Evolutionary conservation across 23 tunicate species (phyloP).

Genomic region (Aplidium turbinatum): DNA sequence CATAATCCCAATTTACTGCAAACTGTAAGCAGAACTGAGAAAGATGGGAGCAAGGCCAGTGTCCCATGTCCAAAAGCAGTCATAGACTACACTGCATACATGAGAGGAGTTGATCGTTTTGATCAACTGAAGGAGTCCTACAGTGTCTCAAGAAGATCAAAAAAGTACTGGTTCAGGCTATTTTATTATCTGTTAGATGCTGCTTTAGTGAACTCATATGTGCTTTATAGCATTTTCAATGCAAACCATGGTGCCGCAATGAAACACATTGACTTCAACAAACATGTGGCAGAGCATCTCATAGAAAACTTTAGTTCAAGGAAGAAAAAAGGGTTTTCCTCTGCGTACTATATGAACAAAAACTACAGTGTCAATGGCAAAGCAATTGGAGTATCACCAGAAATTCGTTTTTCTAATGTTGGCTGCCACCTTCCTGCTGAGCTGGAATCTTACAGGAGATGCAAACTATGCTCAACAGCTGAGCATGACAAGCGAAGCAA

Average conservation of each 20-base stretch:
- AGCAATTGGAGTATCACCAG: conserved; percentile 6
- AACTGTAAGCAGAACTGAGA: conserved; percentile 1
- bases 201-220: conserved; percentile 10
- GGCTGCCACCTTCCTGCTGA: conserved; percentile 16
- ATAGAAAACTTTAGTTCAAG: not conserved
- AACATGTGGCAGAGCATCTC: not conserved
- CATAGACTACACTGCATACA: conserved; percentile 17
- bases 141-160: conserved; percentile 9
- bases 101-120: conserved; percentile 40
- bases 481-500: conserved; percentile 19
- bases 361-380: not conserved
- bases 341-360: conserved; percentile 13
- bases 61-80: conserved; percentile 30
- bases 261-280: conserved; percentile 12
- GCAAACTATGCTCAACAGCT: conserved; percentile 18
- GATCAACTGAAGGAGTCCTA: conserved; percentile 23
- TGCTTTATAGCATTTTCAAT: not conserved
- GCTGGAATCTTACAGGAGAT: not conserved
- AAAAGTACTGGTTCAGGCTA: conserved; percentile 19
- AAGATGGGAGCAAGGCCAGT: conserved; percentile 9
- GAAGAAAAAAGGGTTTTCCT: conserved; percentile 6
- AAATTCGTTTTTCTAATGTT: not conserved
- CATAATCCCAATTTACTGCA: conserved; percentile 18
- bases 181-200: not conserved
- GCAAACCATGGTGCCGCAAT: conserved; percentile 2